These are phyloP conservation scores for Suncus etruscus DNA, from an alignment of 2,113 vertebrate species.

Conservation along the genomic window DNA sequence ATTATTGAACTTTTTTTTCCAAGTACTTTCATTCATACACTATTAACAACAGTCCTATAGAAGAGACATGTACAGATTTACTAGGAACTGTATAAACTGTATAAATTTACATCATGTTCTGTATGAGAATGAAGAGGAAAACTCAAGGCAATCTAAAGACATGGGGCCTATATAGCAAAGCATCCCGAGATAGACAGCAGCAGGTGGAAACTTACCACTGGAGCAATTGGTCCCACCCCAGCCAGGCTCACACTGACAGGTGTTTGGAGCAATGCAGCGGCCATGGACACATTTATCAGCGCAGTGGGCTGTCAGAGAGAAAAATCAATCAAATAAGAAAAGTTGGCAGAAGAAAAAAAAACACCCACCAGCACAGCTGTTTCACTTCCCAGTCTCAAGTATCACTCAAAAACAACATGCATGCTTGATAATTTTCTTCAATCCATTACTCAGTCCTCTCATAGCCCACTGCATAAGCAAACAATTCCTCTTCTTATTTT, in stretches of 20 bases:
- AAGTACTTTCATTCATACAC: not conserved
- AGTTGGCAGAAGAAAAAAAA: conserved; percentile 65
- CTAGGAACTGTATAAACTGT: not conserved
- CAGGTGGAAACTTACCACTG: conserved; percentile 97
- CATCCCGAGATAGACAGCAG: conserved; percentile 84
- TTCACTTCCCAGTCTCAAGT: conserved; percentile 62
- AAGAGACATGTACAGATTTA: not conserved
- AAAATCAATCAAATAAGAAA: conserved; percentile 81
- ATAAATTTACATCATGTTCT: not conserved
- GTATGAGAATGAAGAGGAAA: conserved; percentile 39
- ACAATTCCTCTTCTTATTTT: conserved; percentile 62
- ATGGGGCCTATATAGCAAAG: conserved; percentile 54
- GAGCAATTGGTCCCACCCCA: conserved; percentile 99
- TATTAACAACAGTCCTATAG: not conserved
- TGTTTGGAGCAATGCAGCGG: conserved; percentile 97
- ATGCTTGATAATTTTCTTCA: conserved; percentile 64
- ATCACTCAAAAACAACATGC: conserved; percentile 78
- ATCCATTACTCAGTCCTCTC: conserved; percentile 24
- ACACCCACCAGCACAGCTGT: conserved; percentile 67
- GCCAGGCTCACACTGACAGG: conserved; percentile 99
- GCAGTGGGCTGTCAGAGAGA: conserved; percentile 93
- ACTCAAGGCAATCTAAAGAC: conserved; percentile 11
- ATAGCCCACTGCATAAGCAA: conserved; percentile 36
- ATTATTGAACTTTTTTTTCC: not conserved
- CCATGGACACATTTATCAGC: conserved; percentile 97